Evolutionary conservation across 1,140 invertebrate genomes (phyloP).

Genomic region (Drosophila bipectinata): DNA sequence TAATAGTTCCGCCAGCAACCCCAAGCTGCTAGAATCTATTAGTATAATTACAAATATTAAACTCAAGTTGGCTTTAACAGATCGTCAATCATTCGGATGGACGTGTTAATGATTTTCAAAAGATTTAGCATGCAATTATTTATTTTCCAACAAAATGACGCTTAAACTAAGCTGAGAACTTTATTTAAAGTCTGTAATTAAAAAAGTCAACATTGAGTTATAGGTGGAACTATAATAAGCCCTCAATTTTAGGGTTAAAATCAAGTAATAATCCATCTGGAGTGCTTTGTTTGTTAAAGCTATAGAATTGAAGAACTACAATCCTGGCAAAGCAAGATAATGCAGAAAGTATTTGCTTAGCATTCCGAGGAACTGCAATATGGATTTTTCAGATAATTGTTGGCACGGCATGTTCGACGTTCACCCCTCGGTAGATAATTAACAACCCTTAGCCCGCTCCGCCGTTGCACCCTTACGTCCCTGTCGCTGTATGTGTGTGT

Average conservation of each 20-base stretch:
- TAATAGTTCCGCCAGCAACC: slow-evolving; percentile 20
- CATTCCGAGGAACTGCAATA: slow-evolving; percentile 36
- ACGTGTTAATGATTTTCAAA: background rate
- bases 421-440: slow-evolving; percentile 67
- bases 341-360: slow-evolving; percentile 22
- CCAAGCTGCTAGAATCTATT: no score
- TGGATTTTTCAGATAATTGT: slow-evolving; percentile 35
- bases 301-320: background rate
- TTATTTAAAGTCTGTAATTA: no score
- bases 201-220: no score
- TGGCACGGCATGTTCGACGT: slow-evolving; percentile 11
- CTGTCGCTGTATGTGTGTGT: slow-evolving; percentile 7
- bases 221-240: no score
- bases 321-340: background rate
- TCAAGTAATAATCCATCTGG: background rate
- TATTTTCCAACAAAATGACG: background rate
- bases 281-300: background rate
- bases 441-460: slow-evolving; percentile 55
- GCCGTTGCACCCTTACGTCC: slow-evolving; percentile 45
- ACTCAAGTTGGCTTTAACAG: slow-evolving; percentile 1
- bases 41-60: background rate
- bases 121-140: slow-evolving; percentile 1
- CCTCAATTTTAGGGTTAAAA: no score
- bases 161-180: no score
- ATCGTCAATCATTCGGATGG: background rate